Conservation (phyloP, 2,888 invertebrate species). For the Drosophila anomelani region DNA sequence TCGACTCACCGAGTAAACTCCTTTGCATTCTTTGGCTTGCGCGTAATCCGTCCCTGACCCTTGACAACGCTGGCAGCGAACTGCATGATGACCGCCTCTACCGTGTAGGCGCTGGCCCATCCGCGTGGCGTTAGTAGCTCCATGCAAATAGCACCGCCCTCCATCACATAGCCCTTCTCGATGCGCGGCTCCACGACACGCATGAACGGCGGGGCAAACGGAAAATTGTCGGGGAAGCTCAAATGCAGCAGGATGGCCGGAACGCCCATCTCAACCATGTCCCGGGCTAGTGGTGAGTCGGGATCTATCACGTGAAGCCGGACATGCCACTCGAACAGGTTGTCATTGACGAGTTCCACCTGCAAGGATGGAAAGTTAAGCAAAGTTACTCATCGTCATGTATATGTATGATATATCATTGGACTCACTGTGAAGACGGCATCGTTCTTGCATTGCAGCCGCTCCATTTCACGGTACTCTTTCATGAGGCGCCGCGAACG, state of each 20-base stretch:
- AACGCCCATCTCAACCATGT: constrained; percentile 91
- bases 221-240: constrained; percentile 94
- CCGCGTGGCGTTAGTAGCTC: constrained; percentile 93
- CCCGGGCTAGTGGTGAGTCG: constrained; percentile 92
- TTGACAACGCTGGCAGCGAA: constrained; percentile 95
- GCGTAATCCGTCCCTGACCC: constrained; percentile 93
- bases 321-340: constrained; percentile 95
- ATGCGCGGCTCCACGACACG: constrained; percentile 92
- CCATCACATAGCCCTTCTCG: constrained; percentile 95
- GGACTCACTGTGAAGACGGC: constrained; percentile 89
- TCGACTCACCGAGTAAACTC: constrained; percentile 88
- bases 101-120: constrained; percentile 87
- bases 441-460: constrained; percentile 89
- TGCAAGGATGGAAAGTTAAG: constrained; percentile 60
- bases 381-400: not conserved
- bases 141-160: constrained; percentile 96
- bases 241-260: constrained; percentile 91
- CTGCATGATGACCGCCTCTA: constrained; percentile 95
- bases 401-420: too few relatives aligned
- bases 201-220: constrained; percentile 95
- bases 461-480: constrained; percentile 92
- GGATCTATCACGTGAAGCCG: constrained; percentile 92
- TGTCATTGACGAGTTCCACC: constrained; percentile 93
- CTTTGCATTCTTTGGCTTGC: constrained; percentile 91
- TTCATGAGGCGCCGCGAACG: constrained; percentile 93